phyloP scores from a whole-genome alignment of 1,140 invertebrate genomes.

The Cyrtorhinus lividipennis region DNA sequence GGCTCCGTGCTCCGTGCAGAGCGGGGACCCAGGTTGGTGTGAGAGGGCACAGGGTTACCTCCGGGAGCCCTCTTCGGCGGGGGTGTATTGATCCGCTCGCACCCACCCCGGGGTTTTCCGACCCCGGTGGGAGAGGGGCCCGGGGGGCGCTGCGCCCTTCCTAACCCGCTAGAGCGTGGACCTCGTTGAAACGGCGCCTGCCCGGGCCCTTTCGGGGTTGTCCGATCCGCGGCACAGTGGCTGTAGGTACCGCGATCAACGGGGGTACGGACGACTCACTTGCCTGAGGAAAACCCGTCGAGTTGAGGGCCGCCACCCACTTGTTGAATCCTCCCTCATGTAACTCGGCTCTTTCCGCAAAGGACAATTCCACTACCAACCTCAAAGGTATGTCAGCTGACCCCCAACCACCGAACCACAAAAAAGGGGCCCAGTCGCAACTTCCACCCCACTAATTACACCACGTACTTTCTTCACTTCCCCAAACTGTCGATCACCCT shows the following conservation, averaged over 20 bases:
- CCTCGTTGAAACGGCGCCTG: not conserved
- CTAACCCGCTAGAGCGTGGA: not conserved
- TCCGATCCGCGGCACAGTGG: not conserved
- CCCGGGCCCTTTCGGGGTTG: too few relatives aligned
- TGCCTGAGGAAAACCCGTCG: not conserved
- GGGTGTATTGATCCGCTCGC: not conserved
- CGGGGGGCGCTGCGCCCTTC: too few relatives aligned
- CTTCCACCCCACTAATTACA: not conserved
- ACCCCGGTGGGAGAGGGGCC: not conserved
- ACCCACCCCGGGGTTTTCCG: not conserved
- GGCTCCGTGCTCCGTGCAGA: too few relatives aligned
- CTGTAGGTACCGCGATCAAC: not conserved
- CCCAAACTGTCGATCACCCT: too few relatives aligned
- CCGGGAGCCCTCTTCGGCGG: too few relatives aligned
- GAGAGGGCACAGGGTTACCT: not conserved
- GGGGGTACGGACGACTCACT: not conserved
- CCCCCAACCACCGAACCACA: not conserved
- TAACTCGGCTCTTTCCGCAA: not conserved
- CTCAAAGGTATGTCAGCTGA: conserved; percentile 4
- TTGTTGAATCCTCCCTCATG: conserved; percentile 8
- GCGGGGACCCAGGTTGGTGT: not conserved
- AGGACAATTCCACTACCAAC: conserved; percentile 2
- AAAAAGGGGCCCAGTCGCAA: not conserved
- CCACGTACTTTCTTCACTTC: not conserved
- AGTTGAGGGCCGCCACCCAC: not conserved